Evolutionary conservation across 1,140 invertebrate genomes (phyloP).

Genomic region (Calliopsis andreniformis): DNA sequence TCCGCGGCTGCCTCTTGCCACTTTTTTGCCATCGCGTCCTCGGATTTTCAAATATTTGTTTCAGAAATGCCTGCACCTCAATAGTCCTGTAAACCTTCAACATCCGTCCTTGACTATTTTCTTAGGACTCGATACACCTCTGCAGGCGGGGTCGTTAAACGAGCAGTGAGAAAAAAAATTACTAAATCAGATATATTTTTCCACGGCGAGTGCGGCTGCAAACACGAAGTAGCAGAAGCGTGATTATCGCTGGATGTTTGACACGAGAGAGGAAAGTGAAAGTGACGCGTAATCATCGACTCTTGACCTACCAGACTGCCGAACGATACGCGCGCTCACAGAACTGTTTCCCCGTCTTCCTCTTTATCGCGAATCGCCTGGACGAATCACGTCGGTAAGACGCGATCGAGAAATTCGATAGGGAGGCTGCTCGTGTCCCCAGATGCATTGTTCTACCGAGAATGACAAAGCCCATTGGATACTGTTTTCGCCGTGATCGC

Average conservation of each 20-base stretch:
- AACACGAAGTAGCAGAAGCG: not conserved
- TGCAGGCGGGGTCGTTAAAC: too few relatives aligned
- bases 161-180: too few relatives aligned
- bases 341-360: not conserved
- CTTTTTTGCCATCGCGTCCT: slow-evolving; percentile 20
- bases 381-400: not conserved
- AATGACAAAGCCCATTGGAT: slow-evolving; percentile 25
- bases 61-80: slow-evolving; percentile 24
- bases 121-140: too few relatives aligned
- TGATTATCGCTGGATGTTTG: not conserved
- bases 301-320: slow-evolving; percentile 15
- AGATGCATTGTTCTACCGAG: slow-evolving; percentile 8
- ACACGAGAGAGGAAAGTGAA: not conserved
- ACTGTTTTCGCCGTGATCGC: slow-evolving; percentile 31
- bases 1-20: slow-evolving; percentile 20
- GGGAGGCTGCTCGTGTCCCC: not conserved
- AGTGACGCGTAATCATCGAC: not conserved
- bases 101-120: slow-evolving; percentile 5
- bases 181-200: too few relatives aligned
- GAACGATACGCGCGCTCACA: too few relatives aligned
- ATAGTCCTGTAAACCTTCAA: not conserved
- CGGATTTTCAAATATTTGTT: slow-evolving; percentile 38
- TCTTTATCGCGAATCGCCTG: not conserved
- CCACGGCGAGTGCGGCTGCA: not conserved
- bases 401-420: slow-evolving; percentile 14